Evolutionary conservation across 2,113 vertebrate genomes (phyloP), one percentile per base, ranked within the genome.

Genomic region (Seriola dumerili): DNA sequence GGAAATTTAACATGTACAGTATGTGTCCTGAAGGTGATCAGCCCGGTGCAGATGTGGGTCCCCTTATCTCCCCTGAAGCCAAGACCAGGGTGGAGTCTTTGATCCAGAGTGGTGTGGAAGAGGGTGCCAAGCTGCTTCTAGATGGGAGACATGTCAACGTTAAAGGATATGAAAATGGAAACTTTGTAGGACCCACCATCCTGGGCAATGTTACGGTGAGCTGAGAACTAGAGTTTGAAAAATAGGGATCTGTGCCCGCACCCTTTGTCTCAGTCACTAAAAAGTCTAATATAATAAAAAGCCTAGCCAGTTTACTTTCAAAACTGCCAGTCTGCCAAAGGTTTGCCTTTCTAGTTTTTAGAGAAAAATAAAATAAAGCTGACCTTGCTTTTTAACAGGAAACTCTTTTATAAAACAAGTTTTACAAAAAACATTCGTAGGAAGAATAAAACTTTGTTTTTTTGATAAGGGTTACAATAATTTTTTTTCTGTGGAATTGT

Each of bases 121-220:
- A 99, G 84, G 98, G 98, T 1, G 98, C 98, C 34, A 94, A 89
- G 5, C 80, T 99, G 84, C 96, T 99, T 80, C 94, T 99, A 63
- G 98, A 99, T n/a, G 98, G 98, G 38, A 96, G 97, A 77, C 95
- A 95, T 0, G 95, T 98, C 74, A 95, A 95, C 58, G 98, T 99
- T 76, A 99, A 98, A 92, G 98, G 98, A 76, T 99, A 96, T 78
- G 98, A 99, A 91, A 97, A 96, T n/a, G 98, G 98, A 66, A 99
- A 99, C 93, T 99, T 99, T 89, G 98, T 99, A 57, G 98, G 98
- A 66, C 98, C 98, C 64, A 99, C 98, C 0, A 97, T 99, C 87
- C 94, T 99, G 74, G 87, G 90, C 68, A 94, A 95, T 7, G 97
- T 99, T 50, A 96, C 92, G 94, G 98, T 99, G 79, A 96, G 93